Evolutionary conservation across 2,888 invertebrate species (phyloP).

Genomic region (Ectemnius lituratus): DNA sequence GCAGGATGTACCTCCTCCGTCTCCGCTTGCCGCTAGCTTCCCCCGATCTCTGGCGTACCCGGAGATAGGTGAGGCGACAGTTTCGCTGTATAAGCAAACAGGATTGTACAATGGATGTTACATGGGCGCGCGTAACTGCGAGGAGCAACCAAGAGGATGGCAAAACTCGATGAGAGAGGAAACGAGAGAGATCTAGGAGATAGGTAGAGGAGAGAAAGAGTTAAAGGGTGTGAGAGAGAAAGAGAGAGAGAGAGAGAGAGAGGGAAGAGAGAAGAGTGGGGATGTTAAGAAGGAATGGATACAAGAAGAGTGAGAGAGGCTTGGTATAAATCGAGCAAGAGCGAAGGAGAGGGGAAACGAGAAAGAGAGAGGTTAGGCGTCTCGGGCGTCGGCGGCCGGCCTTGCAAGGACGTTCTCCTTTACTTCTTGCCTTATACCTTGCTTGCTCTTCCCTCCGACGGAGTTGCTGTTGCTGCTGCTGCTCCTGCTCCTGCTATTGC

Average conservation of each 20-base stretch:
- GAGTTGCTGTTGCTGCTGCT: too few relatives aligned
- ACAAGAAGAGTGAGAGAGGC: constrained; percentile 33
- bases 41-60: constrained; percentile 20
- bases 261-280: constrained; percentile 24
- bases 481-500: too few relatives aligned
- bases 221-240: too few relatives aligned
- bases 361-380: constrained; percentile 49
- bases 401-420: constrained; percentile 73
- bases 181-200: constrained; percentile 13
- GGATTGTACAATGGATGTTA: constrained; percentile 58
- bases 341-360: constrained; percentile 43
- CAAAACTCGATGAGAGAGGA: constrained; percentile 27
- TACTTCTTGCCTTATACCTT: constrained; percentile 57
- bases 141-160: constrained; percentile 45
- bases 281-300: constrained; percentile 23
- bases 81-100: constrained; percentile 54
- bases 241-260: constrained; percentile 15
- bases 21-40: neutral
- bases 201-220: constrained; percentile 21
- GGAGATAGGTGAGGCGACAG: constrained; percentile 61
- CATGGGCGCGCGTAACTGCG: constrained; percentile 43
- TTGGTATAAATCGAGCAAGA: constrained; percentile 37
- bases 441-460: constrained; percentile 28
- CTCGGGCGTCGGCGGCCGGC: constrained; percentile 69
- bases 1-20: constrained; percentile 43